Conservation (phyloP, 2,888 invertebrate genomes). For the Eupeodes luniger region DNA sequence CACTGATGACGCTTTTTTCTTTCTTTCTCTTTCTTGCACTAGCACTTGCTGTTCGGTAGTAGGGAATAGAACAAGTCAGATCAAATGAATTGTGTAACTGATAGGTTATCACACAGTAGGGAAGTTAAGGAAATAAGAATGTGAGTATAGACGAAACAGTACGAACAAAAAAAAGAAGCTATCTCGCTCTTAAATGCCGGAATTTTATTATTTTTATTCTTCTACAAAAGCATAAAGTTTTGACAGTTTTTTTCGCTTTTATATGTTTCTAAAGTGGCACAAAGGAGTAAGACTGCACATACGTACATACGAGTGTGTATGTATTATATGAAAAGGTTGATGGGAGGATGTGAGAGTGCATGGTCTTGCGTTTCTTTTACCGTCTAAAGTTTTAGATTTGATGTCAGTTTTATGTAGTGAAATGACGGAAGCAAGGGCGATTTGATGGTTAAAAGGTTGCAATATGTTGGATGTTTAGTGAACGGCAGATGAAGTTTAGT, state of each 20-base stretch:
- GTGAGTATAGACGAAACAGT: slow-evolving; percentile 9
- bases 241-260: slow-evolving; percentile 27
- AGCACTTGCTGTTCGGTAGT: slow-evolving; percentile 6
- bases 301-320: no score
- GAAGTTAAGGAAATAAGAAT: slow-evolving; percentile 46
- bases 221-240: slow-evolving; percentile 23
- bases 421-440: slow-evolving; percentile 51
- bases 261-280: not conserved
- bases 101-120: slow-evolving; percentile 70
- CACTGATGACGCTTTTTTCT: slow-evolving; percentile 60
- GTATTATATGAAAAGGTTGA: not conserved
- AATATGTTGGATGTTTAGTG: not conserved
- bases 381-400: slow-evolving; percentile 58
- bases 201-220: slow-evolving; percentile 19
- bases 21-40: not conserved
- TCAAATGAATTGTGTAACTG: slow-evolving; percentile 67
- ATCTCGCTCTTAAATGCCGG: slow-evolving; percentile 6
- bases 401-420: slow-evolving; percentile 53
- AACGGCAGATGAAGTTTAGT: not conserved
- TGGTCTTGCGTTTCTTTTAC: slow-evolving; percentile 48
- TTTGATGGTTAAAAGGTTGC: slow-evolving; percentile 22
- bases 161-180: not conserved
- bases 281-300: slow-evolving; percentile 3
- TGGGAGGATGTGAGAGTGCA: slow-evolving; percentile 22
- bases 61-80: slow-evolving; percentile 38